Conservation (phyloP, 2,113 vertebrate genomes). For the Naja naja region DNA sequence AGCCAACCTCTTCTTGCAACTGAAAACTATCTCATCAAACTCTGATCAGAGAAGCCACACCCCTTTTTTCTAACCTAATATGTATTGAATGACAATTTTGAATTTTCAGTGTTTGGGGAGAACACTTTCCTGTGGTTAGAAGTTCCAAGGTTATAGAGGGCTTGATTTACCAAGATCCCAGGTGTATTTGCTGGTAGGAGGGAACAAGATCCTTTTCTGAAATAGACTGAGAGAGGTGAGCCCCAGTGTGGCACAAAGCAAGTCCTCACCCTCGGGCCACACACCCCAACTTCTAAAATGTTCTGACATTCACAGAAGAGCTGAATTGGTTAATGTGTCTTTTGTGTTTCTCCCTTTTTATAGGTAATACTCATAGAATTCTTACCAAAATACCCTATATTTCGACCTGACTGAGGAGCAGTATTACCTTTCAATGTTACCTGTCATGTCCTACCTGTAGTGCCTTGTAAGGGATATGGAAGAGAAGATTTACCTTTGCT, state of each 20-base stretch:
- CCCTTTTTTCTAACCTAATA: neutral
- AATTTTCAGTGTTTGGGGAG: neutral
- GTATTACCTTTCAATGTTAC: slow-evolving; percentile 72
- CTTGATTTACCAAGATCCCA: neutral
- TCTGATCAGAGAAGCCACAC: neutral
- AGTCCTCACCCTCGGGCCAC: too few relatives aligned
- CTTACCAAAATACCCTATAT: slow-evolving; percentile 99
- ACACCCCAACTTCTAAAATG: slow-evolving; percentile 2
- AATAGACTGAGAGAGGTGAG: neutral
- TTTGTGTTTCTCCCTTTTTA: slow-evolving; percentile 61
- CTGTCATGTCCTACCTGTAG: slow-evolving; percentile 92
- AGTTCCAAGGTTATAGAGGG: neutral
- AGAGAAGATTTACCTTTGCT: slow-evolving; percentile 85
- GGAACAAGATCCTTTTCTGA: neutral
- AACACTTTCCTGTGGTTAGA: neutral
- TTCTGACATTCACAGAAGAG: slow-evolving; percentile 16
- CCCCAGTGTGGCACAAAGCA: neutral
- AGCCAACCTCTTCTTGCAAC: neutral
- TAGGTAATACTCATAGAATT: slow-evolving; percentile 99
- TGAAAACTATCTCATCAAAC: neutral
- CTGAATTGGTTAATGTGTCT: slow-evolving; percentile 58
- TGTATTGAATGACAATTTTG: neutral
- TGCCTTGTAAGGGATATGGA: slow-evolving; percentile 96
- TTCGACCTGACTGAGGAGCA: slow-evolving; percentile 94
- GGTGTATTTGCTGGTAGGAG: neutral